Conservation (phyloP, 1,140 invertebrate genomes). For the Trichonephila inaurata region DNA sequence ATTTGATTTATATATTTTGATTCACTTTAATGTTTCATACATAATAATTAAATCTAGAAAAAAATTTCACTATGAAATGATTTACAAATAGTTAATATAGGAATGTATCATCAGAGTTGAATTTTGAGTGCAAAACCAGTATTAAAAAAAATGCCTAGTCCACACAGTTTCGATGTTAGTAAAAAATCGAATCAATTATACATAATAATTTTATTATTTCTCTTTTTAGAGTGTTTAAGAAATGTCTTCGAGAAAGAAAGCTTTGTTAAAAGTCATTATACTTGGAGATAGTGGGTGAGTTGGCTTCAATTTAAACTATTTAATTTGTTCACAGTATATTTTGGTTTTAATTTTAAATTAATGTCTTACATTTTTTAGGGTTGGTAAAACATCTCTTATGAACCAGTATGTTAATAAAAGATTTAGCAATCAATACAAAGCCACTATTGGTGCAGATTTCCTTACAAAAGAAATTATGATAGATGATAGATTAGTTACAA, state of each 20-base stretch:
- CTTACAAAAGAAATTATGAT: constrained; percentile 99
- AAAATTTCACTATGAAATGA: too few relatives aligned
- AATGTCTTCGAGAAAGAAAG: constrained; percentile 97
- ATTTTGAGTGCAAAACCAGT: too few relatives aligned
- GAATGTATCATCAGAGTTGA: too few relatives aligned
- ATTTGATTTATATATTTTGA: too few relatives aligned
- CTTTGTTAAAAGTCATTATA: constrained; percentile 98
- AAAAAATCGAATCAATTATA: too few relatives aligned
- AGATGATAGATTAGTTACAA: constrained; percentile 99
- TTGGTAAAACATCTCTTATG: constrained; percentile 99
- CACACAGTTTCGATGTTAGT: too few relatives aligned
- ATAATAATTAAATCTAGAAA: too few relatives aligned
- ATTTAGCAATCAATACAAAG: constrained; percentile 99
- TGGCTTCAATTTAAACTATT: neutral
- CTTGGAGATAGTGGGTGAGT: constrained; percentile 94
- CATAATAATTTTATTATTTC: too few relatives aligned
- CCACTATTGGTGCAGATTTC: constrained; percentile 99
- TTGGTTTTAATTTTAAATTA: neutral
- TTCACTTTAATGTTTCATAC: too few relatives aligned
- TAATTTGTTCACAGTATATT: neutral
- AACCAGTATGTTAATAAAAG: constrained; percentile 99
- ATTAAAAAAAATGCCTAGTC: too few relatives aligned
- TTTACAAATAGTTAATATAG: too few relatives aligned
- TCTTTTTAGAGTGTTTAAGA: neutral
- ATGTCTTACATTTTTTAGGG: constrained; percentile 81